These are phyloP conservation scores for Alfaro cultratus DNA, from an alignment of 2,797 vertebrate genomes.

Conservation along the genomic window DNA sequence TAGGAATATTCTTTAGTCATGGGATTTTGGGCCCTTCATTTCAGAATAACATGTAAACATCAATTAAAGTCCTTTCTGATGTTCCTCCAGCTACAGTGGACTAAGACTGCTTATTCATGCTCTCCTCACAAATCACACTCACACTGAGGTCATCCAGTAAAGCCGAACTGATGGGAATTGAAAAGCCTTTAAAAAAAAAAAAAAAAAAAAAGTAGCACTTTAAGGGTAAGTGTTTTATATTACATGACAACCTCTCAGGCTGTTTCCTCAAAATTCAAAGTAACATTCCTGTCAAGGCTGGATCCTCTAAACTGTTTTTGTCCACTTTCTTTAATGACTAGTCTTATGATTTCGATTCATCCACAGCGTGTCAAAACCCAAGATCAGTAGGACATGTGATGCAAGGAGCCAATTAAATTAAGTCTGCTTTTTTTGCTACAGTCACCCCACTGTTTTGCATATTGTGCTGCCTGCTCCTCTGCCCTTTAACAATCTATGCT, in stretches of 20 bases:
- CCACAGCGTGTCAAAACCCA: constrained; percentile 36
- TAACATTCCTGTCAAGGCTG: constrained; percentile 18
- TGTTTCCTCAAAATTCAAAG: constrained; percentile 17
- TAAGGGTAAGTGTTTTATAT: constrained; percentile 10
- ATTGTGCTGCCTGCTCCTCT: constrained; percentile 26
- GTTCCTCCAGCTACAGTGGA: constrained; percentile 7
- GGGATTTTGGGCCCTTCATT: constrained; percentile 10
- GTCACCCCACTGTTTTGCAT: constrained; percentile 26
- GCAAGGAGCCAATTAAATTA: constrained; percentile 54
- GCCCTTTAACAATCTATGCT: constrained; percentile 46
- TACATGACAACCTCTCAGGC: constrained; percentile 1
- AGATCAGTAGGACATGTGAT: constrained; percentile 58
- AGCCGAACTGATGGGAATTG: constrained; percentile 9
- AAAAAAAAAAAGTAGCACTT: constrained; percentile 20
- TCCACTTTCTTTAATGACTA: constrained; percentile 9
- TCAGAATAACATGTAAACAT: constrained; percentile 24
- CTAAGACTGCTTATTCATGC: constrained; percentile 11
- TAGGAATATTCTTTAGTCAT: constrained; percentile 1
- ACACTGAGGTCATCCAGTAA: not conserved
- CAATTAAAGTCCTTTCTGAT: constrained; percentile 15
- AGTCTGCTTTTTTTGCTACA: constrained; percentile 35
- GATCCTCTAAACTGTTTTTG: constrained; percentile 12
- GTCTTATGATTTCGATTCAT: constrained; percentile 66
- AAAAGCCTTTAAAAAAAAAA: constrained; percentile 6
- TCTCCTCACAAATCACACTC: constrained; percentile 8